Evolutionary conservation across 2,888 invertebrate genomes (phyloP), one percentile per base, ranked within the genome.

Genomic region (Chelonus formosanus): DNA sequence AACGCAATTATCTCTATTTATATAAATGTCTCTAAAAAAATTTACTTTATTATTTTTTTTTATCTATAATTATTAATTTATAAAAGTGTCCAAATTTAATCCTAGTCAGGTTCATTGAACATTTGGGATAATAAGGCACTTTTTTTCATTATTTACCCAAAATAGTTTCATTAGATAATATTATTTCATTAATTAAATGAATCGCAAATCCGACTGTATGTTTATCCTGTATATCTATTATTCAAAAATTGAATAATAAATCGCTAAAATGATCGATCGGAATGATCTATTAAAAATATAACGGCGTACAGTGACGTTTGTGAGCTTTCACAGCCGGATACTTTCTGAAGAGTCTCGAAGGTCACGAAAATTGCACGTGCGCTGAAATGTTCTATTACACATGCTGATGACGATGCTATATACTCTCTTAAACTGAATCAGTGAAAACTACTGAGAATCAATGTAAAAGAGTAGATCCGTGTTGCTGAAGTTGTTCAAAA

Each of bases 401-500:
- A 54, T 56, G 35, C 20, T 56, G 20, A 34, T 53, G 5, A 5
- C 40, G 34, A 36, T 43, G 36, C 35, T 10, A 8, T 32, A 3
- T 48, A 44, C 45, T 50, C 50, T 44, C 56, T 35, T 32, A 48
- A 44, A 60, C 44, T 47, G 59, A 63, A 54, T 54, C 54, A 59
- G 60, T 53, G 74, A 82, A 84, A 84, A 83, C 82, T n/a, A 83
- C 84, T n/a, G n/a, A n/a, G n/a, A n/a, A n/a, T n/a, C n/a, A n/a
- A n/a, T n/a, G n/a, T n/a, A n/a, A n/a, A n/a, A n/a, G n/a, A n/a
- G n/a, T n/a, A 63, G 81, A 81, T 47, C 79, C 79, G 71, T 83
- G 83, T 50, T 82, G 85, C 78, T 89, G 89, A 80, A 89, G 89
- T 70, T 87, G 87, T 75, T 90, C 89, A 74, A 90, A 85, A 78